Evolutionary conservation across 2,113 vertebrate genomes (phyloP), one percentile per base, ranked within the genome.

Genomic region (Taxidea taxus): DNA sequence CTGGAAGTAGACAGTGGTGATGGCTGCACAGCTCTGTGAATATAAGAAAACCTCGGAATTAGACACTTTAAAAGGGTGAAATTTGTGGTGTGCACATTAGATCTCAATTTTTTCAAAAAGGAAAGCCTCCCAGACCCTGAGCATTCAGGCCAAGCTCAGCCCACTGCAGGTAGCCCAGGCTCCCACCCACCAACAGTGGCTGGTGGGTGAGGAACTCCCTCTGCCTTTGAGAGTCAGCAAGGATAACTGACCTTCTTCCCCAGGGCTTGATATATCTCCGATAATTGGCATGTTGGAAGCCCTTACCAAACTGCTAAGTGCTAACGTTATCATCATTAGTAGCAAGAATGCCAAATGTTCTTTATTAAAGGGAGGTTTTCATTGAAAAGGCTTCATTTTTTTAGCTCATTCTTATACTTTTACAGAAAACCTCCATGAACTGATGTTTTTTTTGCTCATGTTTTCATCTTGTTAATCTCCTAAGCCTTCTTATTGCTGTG

Each of bases 401-500:
- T 87, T 56, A 72, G 86, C 72, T 58, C 18, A 9, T 90, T 58
- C 31, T 96, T 78, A 78, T 84, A 5, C 94, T 78, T 95, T 94
- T 94, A 82, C 56, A 92, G 95, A 88, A 83, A 91, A 74, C 29
- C 49, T 95, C 66, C 94, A 37, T 37, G 80, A 95, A 97, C 68
- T 74, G n/a, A 51, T 90, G 37, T 58, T 58, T 60, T 39, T 87
- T 58, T 58, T 62, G 44, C 58, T 81, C 70, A 58, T 96, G 72
- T 97, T 95, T 94, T 90, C 91, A 81, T 90, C 83, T 74, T 84
- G 77, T 68, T 96, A 78, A 78, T 82, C 96, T 97, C 80, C 39
- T 96, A 92, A 96, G 23, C 77, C 82, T 91, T 94, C 95, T 94
- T 42, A 89, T 68, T 83, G 93, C 84, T 49, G 4, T 81, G 49